phyloP scores from a whole-genome alignment of 2,797 vertebrate species.

The Danio albolineatus region DNA sequence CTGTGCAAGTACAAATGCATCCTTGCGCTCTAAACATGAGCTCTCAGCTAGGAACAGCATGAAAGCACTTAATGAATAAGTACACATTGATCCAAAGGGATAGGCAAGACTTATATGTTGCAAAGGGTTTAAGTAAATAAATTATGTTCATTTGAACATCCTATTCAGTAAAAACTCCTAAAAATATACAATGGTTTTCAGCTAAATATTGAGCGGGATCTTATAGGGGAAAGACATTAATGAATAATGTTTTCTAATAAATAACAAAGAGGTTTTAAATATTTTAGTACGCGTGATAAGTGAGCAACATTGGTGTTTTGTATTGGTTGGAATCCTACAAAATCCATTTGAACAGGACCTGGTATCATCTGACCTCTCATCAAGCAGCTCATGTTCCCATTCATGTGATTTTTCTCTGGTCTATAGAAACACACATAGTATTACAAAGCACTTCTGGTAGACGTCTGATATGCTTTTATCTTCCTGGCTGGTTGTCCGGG shows the following conservation, averaged over 20 bases:
- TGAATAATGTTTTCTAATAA: not conserved
- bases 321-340: not conserved
- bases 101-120: not conserved
- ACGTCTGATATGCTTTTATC: conserved; percentile 38
- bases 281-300: not conserved
- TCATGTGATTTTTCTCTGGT: conserved; percentile 48
- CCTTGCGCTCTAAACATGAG: not conserved
- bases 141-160: not conserved
- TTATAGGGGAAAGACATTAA: not conserved
- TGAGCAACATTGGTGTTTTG: not conserved
- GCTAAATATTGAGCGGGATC: not conserved
- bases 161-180: not conserved
- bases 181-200: not conserved
- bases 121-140: not conserved
- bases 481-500: conserved; percentile 47
- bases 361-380: conserved; percentile 14
- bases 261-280: not conserved
- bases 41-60: not conserved
- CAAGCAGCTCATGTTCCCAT: not conserved
- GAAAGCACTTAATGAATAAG: no score
- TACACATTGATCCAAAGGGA: no score
- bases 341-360: not conserved
- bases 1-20: not conserved
- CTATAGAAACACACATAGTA: conserved; percentile 51
- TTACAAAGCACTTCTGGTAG: conserved; percentile 13